phyloP scores from a whole-genome alignment of 2,113 vertebrate genomes.

The Crotalus viridis region DNA sequence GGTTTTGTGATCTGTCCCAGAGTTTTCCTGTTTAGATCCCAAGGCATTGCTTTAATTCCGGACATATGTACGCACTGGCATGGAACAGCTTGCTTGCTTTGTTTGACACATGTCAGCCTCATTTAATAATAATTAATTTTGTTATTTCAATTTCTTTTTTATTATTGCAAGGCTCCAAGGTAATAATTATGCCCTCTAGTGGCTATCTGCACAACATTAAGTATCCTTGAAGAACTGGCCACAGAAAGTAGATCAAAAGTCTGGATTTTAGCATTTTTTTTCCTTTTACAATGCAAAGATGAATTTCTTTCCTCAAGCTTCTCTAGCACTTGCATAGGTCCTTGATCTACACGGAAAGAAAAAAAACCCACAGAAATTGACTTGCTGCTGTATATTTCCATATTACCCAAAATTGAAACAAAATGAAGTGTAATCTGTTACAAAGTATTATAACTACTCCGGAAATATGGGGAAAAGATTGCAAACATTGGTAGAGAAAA shows the following conservation, averaged over 20 bases:
- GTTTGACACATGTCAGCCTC: conserved; percentile 64
- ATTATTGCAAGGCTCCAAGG: background rate
- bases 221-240: background rate
- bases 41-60: conserved; percentile 61
- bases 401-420: background rate
- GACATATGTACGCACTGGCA: conserved; percentile 62
- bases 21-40: conserved; percentile 43
- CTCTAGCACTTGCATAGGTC: background rate
- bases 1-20: conserved; percentile 53
- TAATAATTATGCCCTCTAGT: conserved; percentile 55
- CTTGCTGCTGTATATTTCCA: background rate
- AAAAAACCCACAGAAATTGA: background rate
- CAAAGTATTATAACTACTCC: background rate
- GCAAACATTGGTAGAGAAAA: background rate
- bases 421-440: background rate
- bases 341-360: background rate
- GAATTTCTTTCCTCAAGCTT: background rate
- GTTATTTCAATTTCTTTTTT: conserved; percentile 47
- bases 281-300: background rate
- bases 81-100: conserved; percentile 54
- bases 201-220: conserved; percentile 34
- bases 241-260: background rate
- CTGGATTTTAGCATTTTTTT: background rate
- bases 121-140: conserved; percentile 68
- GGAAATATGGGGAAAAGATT: background rate